phyloP scores from a whole-genome alignment of 2,113 vertebrate species.

The Sminthopsis crassicaudata region DNA sequence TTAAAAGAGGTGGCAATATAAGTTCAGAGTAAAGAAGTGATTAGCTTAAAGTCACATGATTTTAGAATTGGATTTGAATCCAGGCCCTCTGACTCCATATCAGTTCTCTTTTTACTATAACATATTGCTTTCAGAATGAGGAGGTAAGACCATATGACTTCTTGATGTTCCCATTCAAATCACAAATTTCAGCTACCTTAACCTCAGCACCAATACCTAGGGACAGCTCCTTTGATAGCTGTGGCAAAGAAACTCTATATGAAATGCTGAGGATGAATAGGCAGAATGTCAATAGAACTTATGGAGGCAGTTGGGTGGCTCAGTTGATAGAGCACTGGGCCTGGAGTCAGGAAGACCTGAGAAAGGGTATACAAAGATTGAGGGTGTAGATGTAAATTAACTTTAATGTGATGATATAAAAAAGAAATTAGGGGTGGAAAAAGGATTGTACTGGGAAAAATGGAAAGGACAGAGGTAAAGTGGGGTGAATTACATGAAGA shows the following conservation, averaged over 20 bases:
- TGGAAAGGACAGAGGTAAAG: too few species aligned
- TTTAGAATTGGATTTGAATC: background rate
- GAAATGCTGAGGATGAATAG: background rate
- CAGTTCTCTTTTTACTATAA: background rate
- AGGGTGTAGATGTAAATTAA: too few species aligned
- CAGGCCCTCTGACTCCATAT: background rate
- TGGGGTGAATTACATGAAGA: too few species aligned
- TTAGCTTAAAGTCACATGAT: background rate
- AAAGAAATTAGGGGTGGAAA: too few species aligned
- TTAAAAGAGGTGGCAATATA: background rate
- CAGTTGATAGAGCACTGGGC: constrained; percentile 22
- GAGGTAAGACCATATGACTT: background rate
- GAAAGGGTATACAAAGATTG: too few species aligned
- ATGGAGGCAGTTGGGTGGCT: constrained; percentile 48
- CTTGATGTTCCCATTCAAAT: background rate
- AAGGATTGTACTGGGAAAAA: too few species aligned
- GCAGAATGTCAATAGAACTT: background rate
- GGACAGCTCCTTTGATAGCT: constrained; percentile 53
- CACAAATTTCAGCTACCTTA: background rate
- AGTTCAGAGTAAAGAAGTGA: background rate
- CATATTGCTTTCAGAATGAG: background rate
- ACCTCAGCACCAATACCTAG: constrained; percentile 37
- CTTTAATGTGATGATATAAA: too few species aligned
- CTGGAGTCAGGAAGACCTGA: too few species aligned
- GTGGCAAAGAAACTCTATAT: constrained; percentile 21